These are phyloP conservation scores for Chascanopsetta lugubris DNA, from an alignment of 2,113 vertebrate genomes.

Conservation along the genomic window DNA sequence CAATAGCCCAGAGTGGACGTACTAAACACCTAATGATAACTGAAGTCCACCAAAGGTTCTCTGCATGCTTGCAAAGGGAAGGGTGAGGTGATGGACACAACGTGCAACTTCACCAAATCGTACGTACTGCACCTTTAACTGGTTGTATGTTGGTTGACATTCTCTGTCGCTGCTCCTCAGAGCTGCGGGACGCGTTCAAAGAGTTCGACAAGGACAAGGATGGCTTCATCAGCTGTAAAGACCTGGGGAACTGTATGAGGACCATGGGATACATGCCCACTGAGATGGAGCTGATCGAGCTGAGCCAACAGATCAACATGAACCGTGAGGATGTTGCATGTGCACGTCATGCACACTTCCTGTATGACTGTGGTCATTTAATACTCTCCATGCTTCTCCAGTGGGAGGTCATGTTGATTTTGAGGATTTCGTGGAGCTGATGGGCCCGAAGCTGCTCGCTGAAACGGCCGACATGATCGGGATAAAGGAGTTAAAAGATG, in stretches of 20 bases:
- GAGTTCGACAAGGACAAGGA: constrained; percentile 99
- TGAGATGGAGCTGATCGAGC: constrained; percentile 98
- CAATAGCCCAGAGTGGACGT: too few relatives aligned
- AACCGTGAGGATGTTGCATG: constrained; percentile 85
- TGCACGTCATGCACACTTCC: background rate
- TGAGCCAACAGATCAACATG: constrained; percentile 99
- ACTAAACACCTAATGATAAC: too few relatives aligned
- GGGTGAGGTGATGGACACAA: too few relatives aligned
- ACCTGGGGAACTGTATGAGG: constrained; percentile 98
- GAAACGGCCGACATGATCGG: constrained; percentile 99
- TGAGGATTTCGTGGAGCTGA: constrained; percentile 97
- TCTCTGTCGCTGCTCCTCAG: constrained; percentile 73
- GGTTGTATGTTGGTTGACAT: background rate
- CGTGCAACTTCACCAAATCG: too few relatives aligned
- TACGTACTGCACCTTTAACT: too few relatives aligned
- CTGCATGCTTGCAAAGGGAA: too few relatives aligned
- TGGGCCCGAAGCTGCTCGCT: constrained; percentile 97
- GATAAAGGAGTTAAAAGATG: constrained; percentile 95
- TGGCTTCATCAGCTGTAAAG: constrained; percentile 97
- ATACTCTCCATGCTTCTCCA: constrained; percentile 61
- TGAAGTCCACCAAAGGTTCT: too few relatives aligned
- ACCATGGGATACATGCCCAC: constrained; percentile 99
- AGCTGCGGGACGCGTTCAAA: constrained; percentile 94
- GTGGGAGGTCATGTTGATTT: constrained; percentile 98
- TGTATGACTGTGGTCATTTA: background rate